phyloP scores from a whole-genome alignment of 2,888 invertebrate genomes.

The Hermodice carunculata region DNA sequence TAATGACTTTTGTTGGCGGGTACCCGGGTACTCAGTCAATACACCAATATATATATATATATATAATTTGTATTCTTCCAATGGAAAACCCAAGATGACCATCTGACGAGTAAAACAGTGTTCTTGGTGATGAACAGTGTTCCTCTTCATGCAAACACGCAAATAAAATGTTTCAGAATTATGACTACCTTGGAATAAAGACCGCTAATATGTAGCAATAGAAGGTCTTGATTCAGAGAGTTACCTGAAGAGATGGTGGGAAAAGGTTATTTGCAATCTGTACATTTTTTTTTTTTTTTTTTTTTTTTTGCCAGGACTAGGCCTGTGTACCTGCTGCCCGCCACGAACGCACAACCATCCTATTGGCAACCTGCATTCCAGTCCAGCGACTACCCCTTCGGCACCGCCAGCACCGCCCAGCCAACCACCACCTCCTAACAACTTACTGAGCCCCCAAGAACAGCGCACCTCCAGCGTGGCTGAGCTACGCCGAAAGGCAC shows the following conservation, averaged over 20 bases:
- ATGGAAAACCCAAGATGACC: too few relatives aligned
- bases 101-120: too few relatives aligned
- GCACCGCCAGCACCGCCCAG: slow-evolving; percentile 7
- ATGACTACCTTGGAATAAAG: not conserved
- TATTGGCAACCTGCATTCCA: slow-evolving; percentile 2
- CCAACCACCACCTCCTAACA: slow-evolving; percentile 15
- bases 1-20: too few relatives aligned
- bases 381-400: slow-evolving; percentile 6
- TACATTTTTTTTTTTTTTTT: not conserved
- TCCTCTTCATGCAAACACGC: too few relatives aligned
- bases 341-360: slow-evolving; percentile 42
- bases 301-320: slow-evolving; percentile 22
- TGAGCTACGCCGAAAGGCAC: slow-evolving; percentile 90
- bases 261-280: not conserved
- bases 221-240: not conserved
- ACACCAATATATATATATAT: too few relatives aligned
- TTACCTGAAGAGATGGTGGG: not conserved
- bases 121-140: too few relatives aligned
- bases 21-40: too few relatives aligned
- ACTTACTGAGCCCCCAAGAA: slow-evolving; percentile 44
- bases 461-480: slow-evolving; percentile 90
- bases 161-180: too few relatives aligned
- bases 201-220: not conserved
- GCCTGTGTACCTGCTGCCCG: slow-evolving; percentile 54
- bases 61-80: too few relatives aligned